Evolutionary conservation across 2,797 vertebrate species (phyloP), one percentile per base, ranked within the genome.

Genomic region (Malacoraja senta): DNA sequence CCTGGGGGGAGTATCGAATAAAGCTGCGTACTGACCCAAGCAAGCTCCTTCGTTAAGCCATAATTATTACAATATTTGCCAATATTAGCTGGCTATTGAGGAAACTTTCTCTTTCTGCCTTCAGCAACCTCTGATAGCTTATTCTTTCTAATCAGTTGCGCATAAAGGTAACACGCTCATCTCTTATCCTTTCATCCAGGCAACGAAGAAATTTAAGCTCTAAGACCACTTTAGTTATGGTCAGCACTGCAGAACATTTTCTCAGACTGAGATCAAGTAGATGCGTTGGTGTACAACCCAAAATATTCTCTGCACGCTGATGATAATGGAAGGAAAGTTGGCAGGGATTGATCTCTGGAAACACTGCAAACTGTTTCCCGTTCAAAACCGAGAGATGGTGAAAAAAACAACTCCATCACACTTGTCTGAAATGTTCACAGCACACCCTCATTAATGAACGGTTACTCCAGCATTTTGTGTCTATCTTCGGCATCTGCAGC

Each of bases 21-120:
- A 86, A 17, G 26, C 26, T 61, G 6, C 63, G 61, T 9, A 68
- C 17, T 88, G 84, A 88, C 61, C 63, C 17, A 2, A 88, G n/a
- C n/a, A 88, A 21, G 61, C 15, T 68, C n/a, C 15, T 88, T 88
- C 61, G 68, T 68, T 32, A 35, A 68, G 61, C 24, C 13, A 32
- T 3, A 88, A 88, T 88, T 65, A 88, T 68, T 68, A 61, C 35
- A 32, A 68, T 88, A 88, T 68, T 88, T 88, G 61, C n/a, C 63
- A 35, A 53, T 29, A 13, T 63, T 65, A 88, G 63, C 19, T 88
- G 84, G 84, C 35, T 32, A 68, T 68, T 68, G n/a, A 88, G 84
- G 61, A 35, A 68, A 63, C 63, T 88, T 68, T 68, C n/a, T 86
- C 83, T 17, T 86, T 65, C 61, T 88, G 84, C 84, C 63, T 68